Conservation (phyloP, 2,113 vertebrate genomes). For the Ailurus styani region DNA sequence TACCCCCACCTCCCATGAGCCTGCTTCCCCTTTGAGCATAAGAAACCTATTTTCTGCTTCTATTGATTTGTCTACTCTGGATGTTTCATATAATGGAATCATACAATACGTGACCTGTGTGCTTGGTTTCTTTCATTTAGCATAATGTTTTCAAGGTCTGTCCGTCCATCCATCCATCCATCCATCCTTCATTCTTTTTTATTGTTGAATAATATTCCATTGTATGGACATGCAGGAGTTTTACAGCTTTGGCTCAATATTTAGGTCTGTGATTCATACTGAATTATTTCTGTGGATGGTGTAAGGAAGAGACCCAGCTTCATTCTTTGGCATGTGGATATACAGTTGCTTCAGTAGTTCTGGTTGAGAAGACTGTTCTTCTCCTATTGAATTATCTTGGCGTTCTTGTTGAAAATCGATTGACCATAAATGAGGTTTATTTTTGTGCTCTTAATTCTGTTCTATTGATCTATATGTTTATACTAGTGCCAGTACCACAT, state of each 20-base stretch:
- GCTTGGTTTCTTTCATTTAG: neutral
- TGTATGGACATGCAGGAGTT: neutral
- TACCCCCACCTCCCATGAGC: neutral
- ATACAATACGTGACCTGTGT: neutral
- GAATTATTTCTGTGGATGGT: neutral
- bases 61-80: neutral
- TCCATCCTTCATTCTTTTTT: neutral
- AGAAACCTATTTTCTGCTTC: neutral
- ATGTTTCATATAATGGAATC: neutral
- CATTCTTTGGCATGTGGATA: neutral
- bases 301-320: neutral
- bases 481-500: neutral
- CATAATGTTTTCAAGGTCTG: neutral
- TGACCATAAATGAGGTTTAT: neutral
- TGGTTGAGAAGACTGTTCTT: neutral
- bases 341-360: neutral
- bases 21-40: neutral
- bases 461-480: neutral
- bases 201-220: neutral
- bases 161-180: neutral
- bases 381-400: neutral
- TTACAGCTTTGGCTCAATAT: neutral
- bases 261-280: neutral
- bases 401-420: neutral
- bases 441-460: neutral